Evolutionary conservation across 1,140 invertebrate genomes (phyloP), one percentile per base, ranked within the genome.

Genomic region (Polyergus mexicanus): DNA sequence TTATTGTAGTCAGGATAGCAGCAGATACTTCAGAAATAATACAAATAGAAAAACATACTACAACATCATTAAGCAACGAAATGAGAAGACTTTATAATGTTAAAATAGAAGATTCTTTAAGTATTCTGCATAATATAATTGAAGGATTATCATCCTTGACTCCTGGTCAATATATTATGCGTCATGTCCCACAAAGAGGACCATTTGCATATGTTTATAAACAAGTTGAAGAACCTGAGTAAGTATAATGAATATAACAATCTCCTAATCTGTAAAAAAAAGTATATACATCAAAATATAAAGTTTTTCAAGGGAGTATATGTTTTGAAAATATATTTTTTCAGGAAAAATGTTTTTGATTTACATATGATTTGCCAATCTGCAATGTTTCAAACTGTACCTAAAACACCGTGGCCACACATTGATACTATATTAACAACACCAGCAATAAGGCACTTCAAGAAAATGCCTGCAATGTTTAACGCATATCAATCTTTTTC

Each of bases 101-200:
- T 19, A 95, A 93, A 74, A 93, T 92, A 5, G 90, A 94, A 71
- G 54, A 92, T 60, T 88, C 91, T 84, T 85, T 95, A 3, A 85
- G 86, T 10, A 78, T 93, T 60, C 88, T 96, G 35, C 92, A 95
- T 74, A 95, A 94, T 87, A 85, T 95, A 38, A 92, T 95, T 75
- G 85, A 92, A n/a, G 68, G 44, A 58, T 83, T 96, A 60, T 60
- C 75, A 1, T 87, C 86, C 32, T 84, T 95, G 35, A 68, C 89
- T 41, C 89, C 93, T 22, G 95, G 95, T 25, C 86, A 87, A 54
- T 96, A 96, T 90, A 58, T 96, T 41, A 84, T 96, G 22, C 92
- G 91, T 38, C 95, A 96, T 84, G 89, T 94, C 5, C 51, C 92
- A 13, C 93, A 93, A 84, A 91, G 94, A 87, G 94, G 93, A 51